Evolutionary conservation across 1,140 invertebrate genomes (phyloP), one percentile per base, ranked within the genome.

Genomic region (Zeugodacus cucurbitae): DNA sequence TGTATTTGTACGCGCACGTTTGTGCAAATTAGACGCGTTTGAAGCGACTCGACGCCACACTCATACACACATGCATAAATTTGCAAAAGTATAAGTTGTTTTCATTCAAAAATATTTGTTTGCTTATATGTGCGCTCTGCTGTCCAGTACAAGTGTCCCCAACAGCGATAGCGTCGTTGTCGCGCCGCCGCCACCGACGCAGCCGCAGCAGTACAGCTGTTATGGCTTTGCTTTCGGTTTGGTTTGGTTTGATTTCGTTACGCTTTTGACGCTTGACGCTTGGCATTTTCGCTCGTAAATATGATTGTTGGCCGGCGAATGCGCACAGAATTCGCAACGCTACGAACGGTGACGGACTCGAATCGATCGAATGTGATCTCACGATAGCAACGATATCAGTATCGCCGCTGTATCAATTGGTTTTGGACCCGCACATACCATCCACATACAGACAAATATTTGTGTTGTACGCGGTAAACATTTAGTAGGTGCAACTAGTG

Each of bases 281-380:
- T 34, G 29, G 22, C 74, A 41, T 54, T 48, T 48, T 26, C 74
- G 41, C 74, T 82, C 74, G 74, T 82, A 82, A 82, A 82, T 48
- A 82, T 82, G 74, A 6, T 82, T 48, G 74, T 29, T 82, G 41
- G n/a, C 41, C 74, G 44, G 74, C 74, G n/a, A 82, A 82, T 26
- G 74, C 74, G 74, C 74, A 44, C 74, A 82, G 74, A 82, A 48
- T 82, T 82, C 74, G 74, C 74, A 82, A 26, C 41, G n/a, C 74
- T 82, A 48, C 41, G n/a, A n/a, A 8, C 37, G 74, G 74, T 82
- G 74, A 82, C 41, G 74, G 74, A 82, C 74, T 54, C 74, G 37
- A 17, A 54, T 54, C 48, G 48, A 54, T 54, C 48, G 48, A 26
- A 82, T 20, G 41, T 22, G 74, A 26, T 48, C 74, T 26, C 44